A percentile compares a stretch with the other conserved stretches of the same genome.
Conservation (phyloP, 2,113 vertebrate species). For the Indicator maculatus region DNA sequence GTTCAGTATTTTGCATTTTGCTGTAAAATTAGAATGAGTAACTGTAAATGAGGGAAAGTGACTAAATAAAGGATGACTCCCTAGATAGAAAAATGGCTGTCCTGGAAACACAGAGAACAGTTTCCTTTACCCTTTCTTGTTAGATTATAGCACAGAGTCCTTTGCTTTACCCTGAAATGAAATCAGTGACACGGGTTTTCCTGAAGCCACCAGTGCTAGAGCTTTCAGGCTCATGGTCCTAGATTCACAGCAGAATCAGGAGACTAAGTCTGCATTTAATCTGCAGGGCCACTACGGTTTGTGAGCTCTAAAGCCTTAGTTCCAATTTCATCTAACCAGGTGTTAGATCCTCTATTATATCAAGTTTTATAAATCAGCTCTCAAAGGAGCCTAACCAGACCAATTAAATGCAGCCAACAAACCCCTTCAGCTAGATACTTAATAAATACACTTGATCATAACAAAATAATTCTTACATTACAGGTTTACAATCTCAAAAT, state of each 20-base stretch:
- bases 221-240: background rate
- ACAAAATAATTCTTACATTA: background rate
- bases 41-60: background rate
- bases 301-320: background rate
- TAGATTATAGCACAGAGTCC: background rate
- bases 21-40: background rate
- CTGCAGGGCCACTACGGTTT: background rate
- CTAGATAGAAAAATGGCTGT: background rate
- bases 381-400: background rate
- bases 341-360: background rate
- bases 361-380: background rate
- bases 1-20: background rate
- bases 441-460: background rate
- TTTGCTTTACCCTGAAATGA: background rate
- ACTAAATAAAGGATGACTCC: background rate
- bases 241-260: background rate
- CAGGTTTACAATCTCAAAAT: background rate
- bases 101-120: background rate
- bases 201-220: background rate
- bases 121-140: background rate
- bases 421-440: background rate
- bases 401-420: background rate
- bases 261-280: background rate
- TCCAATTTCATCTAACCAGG: background rate
- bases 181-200: background rate